Evolutionary conservation across 2,888 invertebrate species (phyloP).

Genomic region (Melanostoma scalare): DNA sequence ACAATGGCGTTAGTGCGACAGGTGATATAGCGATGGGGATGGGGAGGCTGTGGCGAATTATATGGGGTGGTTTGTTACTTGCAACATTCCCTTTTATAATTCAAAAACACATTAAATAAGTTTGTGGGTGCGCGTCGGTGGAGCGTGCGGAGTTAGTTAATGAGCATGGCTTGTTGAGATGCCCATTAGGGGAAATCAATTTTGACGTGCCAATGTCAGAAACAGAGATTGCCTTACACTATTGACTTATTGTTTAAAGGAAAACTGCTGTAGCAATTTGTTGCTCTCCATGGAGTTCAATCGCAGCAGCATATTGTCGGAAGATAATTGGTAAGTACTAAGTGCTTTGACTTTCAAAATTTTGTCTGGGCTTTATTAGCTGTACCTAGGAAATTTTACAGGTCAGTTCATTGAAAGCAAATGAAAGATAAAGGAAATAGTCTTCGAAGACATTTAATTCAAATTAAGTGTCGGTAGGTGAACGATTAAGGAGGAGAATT

Average conservation of each 20-base stretch:
- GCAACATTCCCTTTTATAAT: constrained; percentile 50
- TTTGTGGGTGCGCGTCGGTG: constrained; percentile 13
- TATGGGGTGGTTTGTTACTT: constrained; percentile 33
- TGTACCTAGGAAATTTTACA: too few relatives aligned
- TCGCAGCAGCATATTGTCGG: too few relatives aligned
- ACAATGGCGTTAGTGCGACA: constrained; percentile 32
- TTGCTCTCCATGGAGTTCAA: background rate
- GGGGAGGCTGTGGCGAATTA: background rate
- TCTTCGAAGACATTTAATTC: too few relatives aligned
- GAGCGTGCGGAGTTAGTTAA: constrained; percentile 34
- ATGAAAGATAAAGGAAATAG: too few relatives aligned
- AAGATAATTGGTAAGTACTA: too few relatives aligned
- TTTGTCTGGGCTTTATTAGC: too few relatives aligned
- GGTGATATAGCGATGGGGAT: background rate
- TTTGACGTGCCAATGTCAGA: constrained; percentile 51
- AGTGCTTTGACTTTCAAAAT: too few relatives aligned
- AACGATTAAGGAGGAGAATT: too few relatives aligned
- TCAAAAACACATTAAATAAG: constrained; percentile 57
- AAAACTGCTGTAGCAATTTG: constrained; percentile 22
- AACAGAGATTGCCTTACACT: constrained; percentile 38
- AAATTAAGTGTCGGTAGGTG: too few relatives aligned
- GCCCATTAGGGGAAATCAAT: constrained; percentile 63
- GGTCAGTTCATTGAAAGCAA: too few relatives aligned
- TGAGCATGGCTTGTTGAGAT: constrained; percentile 54
- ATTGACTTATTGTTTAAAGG: background rate